Percentiles rank a stretch among this genome's conserved stretches.
These are phyloP conservation scores for Drosophila albomicans DNA, from an alignment of 1,140 invertebrate species.

Conservation along the genomic window DNA sequence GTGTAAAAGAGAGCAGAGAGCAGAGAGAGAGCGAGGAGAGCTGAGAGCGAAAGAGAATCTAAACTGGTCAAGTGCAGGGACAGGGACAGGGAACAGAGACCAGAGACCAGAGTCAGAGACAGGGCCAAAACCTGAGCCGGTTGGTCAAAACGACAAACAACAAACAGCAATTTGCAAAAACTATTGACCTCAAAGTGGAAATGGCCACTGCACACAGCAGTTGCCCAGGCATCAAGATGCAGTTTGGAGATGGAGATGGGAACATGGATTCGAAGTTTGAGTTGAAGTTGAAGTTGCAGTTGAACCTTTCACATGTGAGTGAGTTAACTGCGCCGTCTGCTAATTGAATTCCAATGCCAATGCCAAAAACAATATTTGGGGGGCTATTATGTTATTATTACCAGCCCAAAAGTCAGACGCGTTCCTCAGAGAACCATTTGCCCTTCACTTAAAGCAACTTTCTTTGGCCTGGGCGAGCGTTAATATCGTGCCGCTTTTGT, in stretches of 20 bases:
- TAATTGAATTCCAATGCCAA: slow-evolving; percentile 83
- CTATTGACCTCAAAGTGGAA: slow-evolving; percentile 75
- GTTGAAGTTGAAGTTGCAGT: neutral
- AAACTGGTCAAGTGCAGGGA: slow-evolving; percentile 51
- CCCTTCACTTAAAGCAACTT: slow-evolving; percentile 77
- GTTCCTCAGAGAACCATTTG: slow-evolving; percentile 23
- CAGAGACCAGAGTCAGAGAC: neutral
- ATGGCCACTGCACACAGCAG: slow-evolving; percentile 23
- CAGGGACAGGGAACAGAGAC: slow-evolving; percentile 3
- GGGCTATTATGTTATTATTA: slow-evolving; percentile 83
- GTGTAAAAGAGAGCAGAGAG: slow-evolving; percentile 9
- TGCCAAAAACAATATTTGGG: slow-evolving; percentile 57
- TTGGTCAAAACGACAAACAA: slow-evolving; percentile 51
- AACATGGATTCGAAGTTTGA: neutral
- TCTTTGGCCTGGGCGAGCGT: slow-evolving; percentile 49
- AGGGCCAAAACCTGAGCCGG: slow-evolving; percentile 38
- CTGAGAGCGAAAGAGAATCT: slow-evolving; percentile 13
- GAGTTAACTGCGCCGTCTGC: slow-evolving; percentile 44
- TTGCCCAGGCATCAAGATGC: too few species aligned
- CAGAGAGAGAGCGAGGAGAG: slow-evolving; percentile 8
- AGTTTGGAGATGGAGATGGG: slow-evolving; percentile 2
- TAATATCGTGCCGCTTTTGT: neutral
- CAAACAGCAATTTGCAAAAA: slow-evolving; percentile 59
- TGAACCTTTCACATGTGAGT: slow-evolving; percentile 31
- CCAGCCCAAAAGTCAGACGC: slow-evolving; percentile 24